Evolutionary conservation across 2,888 invertebrate genomes (phyloP).

Genomic region (Pammene fasciana): DNA sequence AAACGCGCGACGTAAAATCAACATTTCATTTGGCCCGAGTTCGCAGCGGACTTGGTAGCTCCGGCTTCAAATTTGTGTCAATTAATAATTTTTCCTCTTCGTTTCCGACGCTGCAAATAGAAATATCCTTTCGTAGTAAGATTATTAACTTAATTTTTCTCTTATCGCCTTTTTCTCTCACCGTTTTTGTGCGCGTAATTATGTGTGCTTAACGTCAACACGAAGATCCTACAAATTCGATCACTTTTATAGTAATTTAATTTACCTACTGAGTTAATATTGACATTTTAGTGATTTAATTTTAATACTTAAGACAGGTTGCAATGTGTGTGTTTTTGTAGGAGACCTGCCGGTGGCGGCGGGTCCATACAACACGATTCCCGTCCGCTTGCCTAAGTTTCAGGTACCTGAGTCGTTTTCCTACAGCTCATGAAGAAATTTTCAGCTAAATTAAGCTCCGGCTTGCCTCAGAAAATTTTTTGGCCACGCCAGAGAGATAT

Average conservation of each 20-base stretch:
- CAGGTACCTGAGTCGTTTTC: too few species aligned
- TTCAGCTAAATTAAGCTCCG: too few species aligned
- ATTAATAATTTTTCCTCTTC: slow-evolving; percentile 65
- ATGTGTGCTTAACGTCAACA: slow-evolving; percentile 18
- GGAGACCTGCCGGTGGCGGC: too few species aligned
- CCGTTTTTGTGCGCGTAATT: slow-evolving; percentile 18
- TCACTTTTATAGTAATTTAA: neutral
- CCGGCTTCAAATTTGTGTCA: slow-evolving; percentile 66
- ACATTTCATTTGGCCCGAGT: slow-evolving; percentile 69
- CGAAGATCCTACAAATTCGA: neutral
- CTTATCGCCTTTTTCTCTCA: slow-evolving; percentile 19
- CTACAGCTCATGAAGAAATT: too few species aligned
- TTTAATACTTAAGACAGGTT: too few species aligned
- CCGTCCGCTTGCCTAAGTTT: too few species aligned
- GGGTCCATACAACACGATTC: too few species aligned
- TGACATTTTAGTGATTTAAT: too few species aligned
- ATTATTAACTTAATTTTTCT: slow-evolving; percentile 34
- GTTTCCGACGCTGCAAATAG: slow-evolving; percentile 50
- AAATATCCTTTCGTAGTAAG: slow-evolving; percentile 45
- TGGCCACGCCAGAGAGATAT: too few species aligned
- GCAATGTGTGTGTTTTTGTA: too few species aligned
- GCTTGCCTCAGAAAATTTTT: too few species aligned
- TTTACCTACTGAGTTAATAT: neutral
- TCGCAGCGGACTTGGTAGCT: slow-evolving; percentile 54
- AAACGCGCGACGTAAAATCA: slow-evolving; percentile 71